phyloP scores from a whole-genome alignment of 2,797 vertebrate species.

The Merluccius polli region DNA sequence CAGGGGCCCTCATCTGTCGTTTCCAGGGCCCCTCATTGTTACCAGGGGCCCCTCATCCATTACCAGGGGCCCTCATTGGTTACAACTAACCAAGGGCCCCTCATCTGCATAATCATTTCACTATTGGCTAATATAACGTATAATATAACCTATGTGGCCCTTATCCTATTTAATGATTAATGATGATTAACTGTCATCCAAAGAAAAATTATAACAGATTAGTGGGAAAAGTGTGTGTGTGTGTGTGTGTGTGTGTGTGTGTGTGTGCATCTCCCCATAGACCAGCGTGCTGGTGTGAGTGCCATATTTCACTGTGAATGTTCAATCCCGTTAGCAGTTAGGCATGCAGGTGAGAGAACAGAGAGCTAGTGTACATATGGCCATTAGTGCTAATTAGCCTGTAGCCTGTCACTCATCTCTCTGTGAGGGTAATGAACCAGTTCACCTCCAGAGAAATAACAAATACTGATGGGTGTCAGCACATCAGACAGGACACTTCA shows the following conservation, averaged over 20 bases:
- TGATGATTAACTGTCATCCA: background rate
- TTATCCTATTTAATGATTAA: background rate
- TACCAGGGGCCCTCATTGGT: too few species aligned
- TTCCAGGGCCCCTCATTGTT: background rate
- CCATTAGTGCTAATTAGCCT: slow-evolving; percentile 59
- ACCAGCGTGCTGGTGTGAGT: background rate
- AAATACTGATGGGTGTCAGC: slow-evolving; percentile 16
- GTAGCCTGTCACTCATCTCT: slow-evolving; percentile 45
- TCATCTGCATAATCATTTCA: background rate
- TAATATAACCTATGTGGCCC: background rate
- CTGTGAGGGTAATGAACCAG: slow-evolving; percentile 39
- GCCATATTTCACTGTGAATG: slow-evolving; percentile 6
- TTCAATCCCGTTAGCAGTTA: slow-evolving; percentile 13
- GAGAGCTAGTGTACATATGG: slow-evolving; percentile 50
- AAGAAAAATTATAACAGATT: background rate
- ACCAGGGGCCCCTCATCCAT: too few species aligned
- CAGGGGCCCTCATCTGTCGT: background rate
- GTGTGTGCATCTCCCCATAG: background rate
- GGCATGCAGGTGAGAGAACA: slow-evolving; percentile 40
- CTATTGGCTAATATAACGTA: background rate
- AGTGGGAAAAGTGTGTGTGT: background rate
- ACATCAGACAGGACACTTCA: slow-evolving; percentile 8
- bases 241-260: background rate
- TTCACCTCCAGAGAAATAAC: slow-evolving; percentile 30
- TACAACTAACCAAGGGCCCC: too few species aligned